A percentile compares a stretch with the other conserved stretches of the same genome.
phyloP scores from a whole-genome alignment of 2,888 invertebrate genomes.

The Seira musarum region DNA sequence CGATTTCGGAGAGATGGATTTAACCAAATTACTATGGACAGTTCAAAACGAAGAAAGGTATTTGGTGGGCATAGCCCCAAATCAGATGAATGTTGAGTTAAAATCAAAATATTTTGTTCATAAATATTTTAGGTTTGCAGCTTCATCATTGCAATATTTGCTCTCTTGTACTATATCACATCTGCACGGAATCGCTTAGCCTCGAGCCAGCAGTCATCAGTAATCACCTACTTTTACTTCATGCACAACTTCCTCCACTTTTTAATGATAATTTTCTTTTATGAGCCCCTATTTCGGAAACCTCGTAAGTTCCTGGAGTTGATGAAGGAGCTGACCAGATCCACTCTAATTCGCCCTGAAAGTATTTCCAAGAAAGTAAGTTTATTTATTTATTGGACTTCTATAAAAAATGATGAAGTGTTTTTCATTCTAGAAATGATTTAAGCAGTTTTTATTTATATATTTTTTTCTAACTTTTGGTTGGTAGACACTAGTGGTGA shows the following conservation, averaged over 20 bases:
- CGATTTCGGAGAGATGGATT: conserved; percentile 35
- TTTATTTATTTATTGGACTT: neutral
- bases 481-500: neutral
- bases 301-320: conserved; percentile 11
- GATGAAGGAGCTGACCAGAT: conserved; percentile 18
- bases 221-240: conserved; percentile 43
- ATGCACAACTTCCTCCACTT: conserved; percentile 37
- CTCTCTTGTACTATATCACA: conserved; percentile 32
- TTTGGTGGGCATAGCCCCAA: neutral
- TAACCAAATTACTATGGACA: conserved; percentile 14
- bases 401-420: too few species aligned
- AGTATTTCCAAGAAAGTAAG: conserved; percentile 25
- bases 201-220: neutral
- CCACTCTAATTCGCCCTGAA: conserved; percentile 8
- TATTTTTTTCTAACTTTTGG: neutral
- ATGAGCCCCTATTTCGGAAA: conserved; percentile 5
- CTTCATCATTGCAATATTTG: conserved; percentile 5
- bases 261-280: conserved; percentile 28
- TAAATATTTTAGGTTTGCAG: conserved; percentile 10
- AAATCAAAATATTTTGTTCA: neutral
- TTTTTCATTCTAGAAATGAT: neutral
- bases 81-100: neutral
- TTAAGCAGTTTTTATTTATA: neutral
- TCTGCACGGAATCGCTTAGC: conserved; percentile 17
- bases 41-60: conserved; percentile 35